Percentiles rank a stretch among this genome's conserved stretches.
Conservation (phyloP, 2,888 invertebrate species). For the Temnothorax rugatulus region DNA sequence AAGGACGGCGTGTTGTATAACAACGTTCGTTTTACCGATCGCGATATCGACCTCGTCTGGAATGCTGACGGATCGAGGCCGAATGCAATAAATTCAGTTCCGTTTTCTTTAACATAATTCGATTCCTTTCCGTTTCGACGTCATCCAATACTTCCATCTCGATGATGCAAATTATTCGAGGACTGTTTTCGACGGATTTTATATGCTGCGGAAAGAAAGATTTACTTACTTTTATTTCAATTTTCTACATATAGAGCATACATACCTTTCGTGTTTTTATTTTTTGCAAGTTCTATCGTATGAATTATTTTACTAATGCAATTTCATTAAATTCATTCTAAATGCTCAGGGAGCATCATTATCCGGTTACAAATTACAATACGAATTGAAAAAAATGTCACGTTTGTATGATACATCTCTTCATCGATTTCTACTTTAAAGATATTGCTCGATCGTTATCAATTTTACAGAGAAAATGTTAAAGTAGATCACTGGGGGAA, state of each 20-base stretch:
- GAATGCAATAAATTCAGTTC: slow-evolving; percentile 12
- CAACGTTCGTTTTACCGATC: slow-evolving; percentile 64
- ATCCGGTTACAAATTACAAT: neutral
- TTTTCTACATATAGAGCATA: neutral
- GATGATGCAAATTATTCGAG: slow-evolving; percentile 3
- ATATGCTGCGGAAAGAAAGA: neutral
- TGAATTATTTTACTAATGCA: neutral
- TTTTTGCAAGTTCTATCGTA: neutral
- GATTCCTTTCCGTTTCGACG: slow-evolving; percentile 6
- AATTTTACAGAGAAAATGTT: neutral
- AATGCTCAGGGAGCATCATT: neutral
- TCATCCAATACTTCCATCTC: neutral
- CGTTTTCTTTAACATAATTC: slow-evolving; percentile 28
- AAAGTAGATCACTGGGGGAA: neutral
- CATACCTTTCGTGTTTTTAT: neutral
- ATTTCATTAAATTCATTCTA: neutral
- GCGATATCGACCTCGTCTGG: slow-evolving; percentile 72
- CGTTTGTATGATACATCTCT: neutral
- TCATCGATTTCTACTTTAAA: neutral
- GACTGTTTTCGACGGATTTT: neutral
- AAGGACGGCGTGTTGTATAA: slow-evolving; percentile 72
- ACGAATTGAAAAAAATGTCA: neutral
- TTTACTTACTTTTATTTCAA: neutral
- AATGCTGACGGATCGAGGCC: slow-evolving; percentile 57
- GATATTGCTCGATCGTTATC: neutral